Conservation (phyloP, 1,140 invertebrate species). For the Aphelinus atriplicis region DNA sequence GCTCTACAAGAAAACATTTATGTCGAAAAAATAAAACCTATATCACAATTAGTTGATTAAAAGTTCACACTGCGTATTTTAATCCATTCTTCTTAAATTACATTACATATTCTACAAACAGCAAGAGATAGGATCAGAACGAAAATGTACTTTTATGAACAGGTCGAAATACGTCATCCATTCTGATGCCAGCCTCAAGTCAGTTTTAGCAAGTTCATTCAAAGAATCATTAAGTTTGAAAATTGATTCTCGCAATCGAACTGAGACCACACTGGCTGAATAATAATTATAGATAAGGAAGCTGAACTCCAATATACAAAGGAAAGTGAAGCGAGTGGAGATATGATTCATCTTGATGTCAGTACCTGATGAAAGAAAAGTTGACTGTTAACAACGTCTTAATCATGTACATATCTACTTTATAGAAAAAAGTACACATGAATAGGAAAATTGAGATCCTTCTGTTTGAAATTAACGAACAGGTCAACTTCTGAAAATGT, state of each 20-base stretch:
- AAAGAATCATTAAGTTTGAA: conserved; percentile 37
- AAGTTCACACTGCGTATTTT: no score
- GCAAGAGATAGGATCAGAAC: no score
- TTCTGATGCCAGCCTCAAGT: conserved; percentile 27
- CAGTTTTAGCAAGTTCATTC: conserved; percentile 4
- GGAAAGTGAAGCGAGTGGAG: conserved; percentile 14
- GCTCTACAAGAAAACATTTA: conserved; percentile 33
- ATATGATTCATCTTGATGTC: neutral
- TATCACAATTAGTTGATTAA: no score
- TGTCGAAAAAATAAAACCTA: no score
- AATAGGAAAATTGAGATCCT: neutral
- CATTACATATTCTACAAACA: no score
- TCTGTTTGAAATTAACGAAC: neutral
- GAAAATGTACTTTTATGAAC: conserved; percentile 30
- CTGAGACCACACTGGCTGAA: conserved; percentile 35
- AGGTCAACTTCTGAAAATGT: no score
- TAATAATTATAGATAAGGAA: conserved; percentile 36
- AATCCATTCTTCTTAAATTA: no score
- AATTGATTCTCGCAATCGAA: conserved; percentile 22
- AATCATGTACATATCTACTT: neutral
- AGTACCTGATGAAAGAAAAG: conserved; percentile 4
- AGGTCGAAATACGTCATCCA: conserved; percentile 20
- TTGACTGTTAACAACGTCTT: neutral
- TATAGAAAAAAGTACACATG: neutral
- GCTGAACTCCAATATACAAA: conserved; percentile 28